Percentiles rank a stretch among this genome's conserved stretches.
Evolutionary conservation across 2,888 invertebrate species (phyloP).

Genomic region (Rhagophthalmus giganteus): DNA sequence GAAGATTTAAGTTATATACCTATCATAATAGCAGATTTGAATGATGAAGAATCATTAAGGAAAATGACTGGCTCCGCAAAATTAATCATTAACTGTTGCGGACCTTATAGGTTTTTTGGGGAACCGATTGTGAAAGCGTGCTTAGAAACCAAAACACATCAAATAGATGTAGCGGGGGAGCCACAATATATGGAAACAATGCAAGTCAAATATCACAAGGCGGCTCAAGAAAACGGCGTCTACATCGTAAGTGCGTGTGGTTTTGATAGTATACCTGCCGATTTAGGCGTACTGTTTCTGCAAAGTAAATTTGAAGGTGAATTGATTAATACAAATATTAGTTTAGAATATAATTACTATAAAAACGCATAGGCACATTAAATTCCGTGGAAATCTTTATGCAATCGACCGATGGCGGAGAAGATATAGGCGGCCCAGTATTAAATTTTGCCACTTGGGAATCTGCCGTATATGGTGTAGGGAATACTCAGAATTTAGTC

Average conservation of each 20-base stretch:
- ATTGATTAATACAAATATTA: neutral
- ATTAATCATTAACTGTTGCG: slow-evolving; percentile 89
- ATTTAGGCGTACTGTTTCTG: slow-evolving; percentile 80
- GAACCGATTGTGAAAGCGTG: slow-evolving; percentile 90
- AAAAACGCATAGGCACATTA: neutral
- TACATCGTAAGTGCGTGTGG: slow-evolving; percentile 92
- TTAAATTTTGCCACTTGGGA: slow-evolving; percentile 91
- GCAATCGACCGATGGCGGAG: slow-evolving; percentile 57
- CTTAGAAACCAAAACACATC: slow-evolving; percentile 72
- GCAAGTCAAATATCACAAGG: slow-evolving; percentile 75
- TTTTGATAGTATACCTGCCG: slow-evolving; percentile 90
- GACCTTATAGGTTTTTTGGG: slow-evolving; percentile 86
- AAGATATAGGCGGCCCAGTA: slow-evolving; percentile 58
- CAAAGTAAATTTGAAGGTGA: slow-evolving; percentile 75
- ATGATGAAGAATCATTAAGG: slow-evolving; percentile 70
- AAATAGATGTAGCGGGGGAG: slow-evolving; percentile 93
- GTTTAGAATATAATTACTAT: too few species aligned
- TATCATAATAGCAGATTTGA: slow-evolving; percentile 77
- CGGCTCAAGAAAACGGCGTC: slow-evolving; percentile 76
- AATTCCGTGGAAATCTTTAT: slow-evolving; percentile 65
- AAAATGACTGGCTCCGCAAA: slow-evolving; percentile 80
- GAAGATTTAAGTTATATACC: slow-evolving; percentile 63
- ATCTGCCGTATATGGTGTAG: slow-evolving; percentile 78
- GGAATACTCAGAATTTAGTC: neutral
- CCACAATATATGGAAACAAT: slow-evolving; percentile 62